Percentiles rank a stretch among this genome's conserved stretches.
Conservation (phyloP, 2,113 vertebrate species). For the Garra rufa region DNA sequence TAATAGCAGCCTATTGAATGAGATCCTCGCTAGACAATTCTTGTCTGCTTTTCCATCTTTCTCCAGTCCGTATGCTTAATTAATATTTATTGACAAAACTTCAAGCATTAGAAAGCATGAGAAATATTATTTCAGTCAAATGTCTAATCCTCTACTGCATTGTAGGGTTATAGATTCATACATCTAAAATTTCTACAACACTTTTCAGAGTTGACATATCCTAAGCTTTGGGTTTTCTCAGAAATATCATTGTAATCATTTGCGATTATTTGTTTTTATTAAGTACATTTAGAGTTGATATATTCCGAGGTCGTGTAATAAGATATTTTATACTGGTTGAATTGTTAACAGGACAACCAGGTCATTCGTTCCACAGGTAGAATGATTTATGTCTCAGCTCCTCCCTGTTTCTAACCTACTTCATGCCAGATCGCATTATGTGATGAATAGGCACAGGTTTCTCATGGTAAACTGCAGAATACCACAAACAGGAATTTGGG, state of each 20-base stretch:
- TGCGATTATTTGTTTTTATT: background rate
- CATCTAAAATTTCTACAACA: background rate
- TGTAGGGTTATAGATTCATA: background rate
- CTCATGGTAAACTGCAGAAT: background rate
- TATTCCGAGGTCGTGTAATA: conserved; percentile 10
- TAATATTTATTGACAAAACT: background rate
- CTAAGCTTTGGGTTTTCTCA: background rate
- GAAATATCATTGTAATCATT: background rate
- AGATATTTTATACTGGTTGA: conserved; percentile 11
- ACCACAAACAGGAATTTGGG: background rate
- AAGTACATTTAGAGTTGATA: background rate
- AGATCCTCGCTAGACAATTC: background rate
- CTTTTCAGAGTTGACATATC: background rate
- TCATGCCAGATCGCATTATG: background rate
- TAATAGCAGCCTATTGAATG: background rate
- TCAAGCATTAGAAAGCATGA: background rate
- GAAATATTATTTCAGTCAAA: background rate
- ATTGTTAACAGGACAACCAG: conserved; percentile 29
- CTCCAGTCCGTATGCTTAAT: background rate
- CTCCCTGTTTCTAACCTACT: conserved; percentile 43
- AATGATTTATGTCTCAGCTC: conserved; percentile 32
- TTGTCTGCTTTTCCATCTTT: background rate
- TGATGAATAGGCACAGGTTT: conserved; percentile 17
- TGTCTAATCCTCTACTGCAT: background rate
- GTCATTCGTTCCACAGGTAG: background rate